Base-by-base conservation (phyloP, 2,888 invertebrate genomes). In the Desoria tigrina region DNA sequence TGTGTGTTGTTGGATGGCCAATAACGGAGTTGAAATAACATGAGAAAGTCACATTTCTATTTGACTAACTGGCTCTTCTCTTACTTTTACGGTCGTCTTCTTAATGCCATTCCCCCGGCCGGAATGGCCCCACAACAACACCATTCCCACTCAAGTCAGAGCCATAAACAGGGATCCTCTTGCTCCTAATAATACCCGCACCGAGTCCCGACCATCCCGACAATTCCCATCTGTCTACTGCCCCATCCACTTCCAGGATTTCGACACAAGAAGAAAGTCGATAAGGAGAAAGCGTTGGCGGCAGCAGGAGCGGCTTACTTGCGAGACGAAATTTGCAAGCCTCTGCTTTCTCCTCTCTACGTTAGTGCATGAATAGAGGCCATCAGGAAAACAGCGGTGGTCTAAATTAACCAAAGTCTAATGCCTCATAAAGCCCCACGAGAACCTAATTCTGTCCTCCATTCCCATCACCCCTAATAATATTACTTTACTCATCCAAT, bases 1-100 rank as follows among this genome's bases (percentile, higher is more conserved):
- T 55, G 55, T 55, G 55, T 55, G 55, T 55, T 55, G 55, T 55
- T 55, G 26, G 55, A 55, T 55, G 55, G 55, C 37, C 57, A 57
- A 57, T 57, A 39, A 57, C 23, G 21, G 39, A 11, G 14, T 14
- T 51, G 51, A 21, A 51, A 51, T 51, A 26, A 26, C 51, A 51
- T 51, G 51, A 51, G 51, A 51, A 24, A 51, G 51, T 51, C 51
- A 45, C 45, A 45, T 45, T 45, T 45, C 45, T 21, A 45, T 45
- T 45, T 45, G 45, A 45, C 45, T 45, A 45, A 45, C 45, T 45
- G 45, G 45, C 45, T 45, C 45, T 45, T 45, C n/a, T 45, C n/a
- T 45, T 45, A 45, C n/a, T 45, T 45, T 45, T 45, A 45, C 45
- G 45, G 21, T 6, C n/a, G 45, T 45, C 45, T 45, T 45, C 45